These are phyloP conservation scores for Enteromius thamalakanensis DNA, from an alignment of 2,797 vertebrate species.

Conservation along the genomic window DNA sequence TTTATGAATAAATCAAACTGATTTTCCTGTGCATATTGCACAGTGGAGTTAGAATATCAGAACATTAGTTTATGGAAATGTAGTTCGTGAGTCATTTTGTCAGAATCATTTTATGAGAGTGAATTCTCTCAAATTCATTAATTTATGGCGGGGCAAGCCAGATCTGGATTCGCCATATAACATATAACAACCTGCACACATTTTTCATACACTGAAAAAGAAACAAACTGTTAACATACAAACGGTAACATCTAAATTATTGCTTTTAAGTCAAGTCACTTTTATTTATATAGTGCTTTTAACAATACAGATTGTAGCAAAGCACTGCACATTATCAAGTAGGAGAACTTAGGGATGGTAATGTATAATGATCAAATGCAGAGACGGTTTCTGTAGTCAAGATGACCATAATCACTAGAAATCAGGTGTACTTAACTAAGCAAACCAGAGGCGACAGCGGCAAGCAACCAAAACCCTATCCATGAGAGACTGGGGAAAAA, in stretches of 20 bases:
- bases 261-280: neutral
- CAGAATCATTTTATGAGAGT: neutral
- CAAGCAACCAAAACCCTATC: too few species aligned
- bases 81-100: neutral
- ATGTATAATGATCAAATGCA: too few species aligned
- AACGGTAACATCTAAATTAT: neutral
- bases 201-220: neutral
- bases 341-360: too few species aligned
- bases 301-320: too few species aligned
- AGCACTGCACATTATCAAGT: too few species aligned
- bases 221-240: neutral
- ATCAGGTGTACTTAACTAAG: too few species aligned
- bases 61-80: conserved; percentile 33
- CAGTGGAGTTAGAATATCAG: conserved; percentile 21
- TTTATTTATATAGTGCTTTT: too few species aligned
- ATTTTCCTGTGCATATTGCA: neutral
- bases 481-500: too few species aligned
- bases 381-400: too few species aligned
- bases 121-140: neutral
- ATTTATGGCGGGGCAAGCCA: neutral
- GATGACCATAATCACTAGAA: too few species aligned
- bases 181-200: neutral
- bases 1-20: conserved; percentile 14
- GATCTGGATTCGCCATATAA: neutral
- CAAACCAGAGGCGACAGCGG: too few species aligned